These are phyloP conservation scores for Poicephalus meyeri DNA, from an alignment of 2,113 vertebrate genomes.

Conservation along the genomic window DNA sequence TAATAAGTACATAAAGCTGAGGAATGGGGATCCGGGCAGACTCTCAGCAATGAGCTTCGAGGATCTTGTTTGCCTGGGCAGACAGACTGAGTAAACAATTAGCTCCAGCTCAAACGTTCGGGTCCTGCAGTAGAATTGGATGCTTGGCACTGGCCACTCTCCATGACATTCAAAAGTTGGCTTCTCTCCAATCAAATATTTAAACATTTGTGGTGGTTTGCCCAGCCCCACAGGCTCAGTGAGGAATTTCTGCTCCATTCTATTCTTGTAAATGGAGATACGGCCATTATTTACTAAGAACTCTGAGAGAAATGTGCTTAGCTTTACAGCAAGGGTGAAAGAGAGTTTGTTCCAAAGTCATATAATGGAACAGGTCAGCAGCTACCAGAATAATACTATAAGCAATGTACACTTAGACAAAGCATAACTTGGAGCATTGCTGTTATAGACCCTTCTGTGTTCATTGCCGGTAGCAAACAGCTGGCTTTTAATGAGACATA, in stretches of 20 bases:
- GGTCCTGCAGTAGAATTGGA: neutral
- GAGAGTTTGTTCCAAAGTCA: neutral
- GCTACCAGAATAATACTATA: neutral
- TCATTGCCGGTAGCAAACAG: neutral
- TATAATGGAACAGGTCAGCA: neutral
- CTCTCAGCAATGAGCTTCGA: neutral
- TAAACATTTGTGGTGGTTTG: neutral
- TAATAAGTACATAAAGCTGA: slow-evolving; percentile 23
- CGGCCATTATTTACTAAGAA: neutral
- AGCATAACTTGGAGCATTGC: neutral
- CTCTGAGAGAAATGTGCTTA: neutral
- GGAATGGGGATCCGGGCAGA: neutral
- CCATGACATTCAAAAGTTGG: slow-evolving; percentile 47
- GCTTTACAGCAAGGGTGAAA: slow-evolving; percentile 20
- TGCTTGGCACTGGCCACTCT: neutral
- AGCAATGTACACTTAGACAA: neutral
- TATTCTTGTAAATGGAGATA: neutral
- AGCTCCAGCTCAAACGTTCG: neutral
- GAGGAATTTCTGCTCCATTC: slow-evolving; percentile 10
- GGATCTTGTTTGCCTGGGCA: neutral
- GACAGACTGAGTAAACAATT: neutral
- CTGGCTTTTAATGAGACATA: slow-evolving; percentile 32
- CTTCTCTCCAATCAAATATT: slow-evolving; percentile 43
- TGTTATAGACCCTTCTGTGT: neutral
- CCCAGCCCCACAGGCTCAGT: neutral